phyloP scores from a whole-genome alignment of 2,113 vertebrate genomes.

The Zapornia atra region DNA sequence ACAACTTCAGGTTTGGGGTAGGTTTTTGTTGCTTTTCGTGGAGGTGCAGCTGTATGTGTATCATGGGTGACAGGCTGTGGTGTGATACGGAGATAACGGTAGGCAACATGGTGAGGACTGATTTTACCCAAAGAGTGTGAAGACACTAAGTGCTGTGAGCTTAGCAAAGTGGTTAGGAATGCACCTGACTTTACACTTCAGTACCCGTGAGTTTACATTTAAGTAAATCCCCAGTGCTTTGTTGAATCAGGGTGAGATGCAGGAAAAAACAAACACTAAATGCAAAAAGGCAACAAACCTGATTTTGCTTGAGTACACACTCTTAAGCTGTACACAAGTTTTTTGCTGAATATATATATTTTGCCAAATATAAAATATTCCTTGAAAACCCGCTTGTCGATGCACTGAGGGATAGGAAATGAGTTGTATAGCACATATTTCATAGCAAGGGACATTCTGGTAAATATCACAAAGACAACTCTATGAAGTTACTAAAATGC shows the following conservation, averaged over 20 bases:
- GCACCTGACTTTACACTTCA: background rate
- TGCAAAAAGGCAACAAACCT: background rate
- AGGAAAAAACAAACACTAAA: background rate
- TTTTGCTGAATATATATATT: background rate
- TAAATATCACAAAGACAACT: slow-evolving; percentile 23
- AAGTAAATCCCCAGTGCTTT: background rate
- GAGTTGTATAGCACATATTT: background rate
- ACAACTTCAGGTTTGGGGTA: background rate
- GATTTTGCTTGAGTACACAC: background rate
- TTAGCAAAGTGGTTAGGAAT: background rate
- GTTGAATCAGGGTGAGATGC: background rate
- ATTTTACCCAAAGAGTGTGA: background rate
- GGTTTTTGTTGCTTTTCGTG: background rate
- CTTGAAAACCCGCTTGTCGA: background rate
- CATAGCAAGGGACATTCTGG: background rate
- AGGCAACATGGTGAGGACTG: background rate
- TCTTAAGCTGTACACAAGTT: background rate
- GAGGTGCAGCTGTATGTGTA: background rate
- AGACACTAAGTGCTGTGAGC: background rate
- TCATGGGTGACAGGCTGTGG: background rate
- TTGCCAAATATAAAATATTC: background rate
- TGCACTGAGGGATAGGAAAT: background rate
- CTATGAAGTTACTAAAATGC: background rate
- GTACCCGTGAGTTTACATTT: background rate
- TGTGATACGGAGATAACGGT: background rate